These are phyloP conservation scores for Cassiopea andromeda DNA, from an alignment of 30 jellyfish, hydroid and myxozoan genomes.

Conservation along the genomic window DNA sequence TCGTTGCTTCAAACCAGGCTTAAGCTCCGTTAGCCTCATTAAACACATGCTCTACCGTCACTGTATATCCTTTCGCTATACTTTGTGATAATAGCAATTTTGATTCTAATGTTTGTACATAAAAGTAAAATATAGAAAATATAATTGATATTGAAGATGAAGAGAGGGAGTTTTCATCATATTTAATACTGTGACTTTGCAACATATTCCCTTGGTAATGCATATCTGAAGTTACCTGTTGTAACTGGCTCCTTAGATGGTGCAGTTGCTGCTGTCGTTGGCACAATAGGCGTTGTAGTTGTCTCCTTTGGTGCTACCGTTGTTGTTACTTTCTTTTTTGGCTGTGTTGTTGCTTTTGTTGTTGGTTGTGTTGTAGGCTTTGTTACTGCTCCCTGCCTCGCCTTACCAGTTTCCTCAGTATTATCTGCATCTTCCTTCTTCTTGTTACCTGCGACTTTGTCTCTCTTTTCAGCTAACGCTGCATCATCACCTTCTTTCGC, in stretches of 20 bases:
- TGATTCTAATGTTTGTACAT: no score
- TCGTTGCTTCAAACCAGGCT: no score
- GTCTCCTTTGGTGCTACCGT: neutral
- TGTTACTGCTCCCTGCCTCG: constrained; percentile 23
- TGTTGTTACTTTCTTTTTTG: constrained; percentile 14
- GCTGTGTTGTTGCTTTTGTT: neutral
- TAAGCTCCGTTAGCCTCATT: no score
- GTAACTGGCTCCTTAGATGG: constrained; percentile 63
- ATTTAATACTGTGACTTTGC: neutral
- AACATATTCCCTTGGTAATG: neutral
- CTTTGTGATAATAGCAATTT: no score
- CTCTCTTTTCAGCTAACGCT: constrained; percentile 59
- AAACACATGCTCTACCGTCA: no score
- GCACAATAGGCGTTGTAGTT: constrained; percentile 3
- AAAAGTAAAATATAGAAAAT: no score
- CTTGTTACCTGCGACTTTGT: constrained; percentile 46
- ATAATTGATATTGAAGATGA: no score
- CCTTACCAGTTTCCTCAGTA: constrained; percentile 25
- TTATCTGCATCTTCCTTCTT: constrained; percentile 42
- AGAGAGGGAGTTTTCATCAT: no score
- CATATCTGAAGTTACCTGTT: constrained; percentile 22
- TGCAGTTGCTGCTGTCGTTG: constrained; percentile 55
- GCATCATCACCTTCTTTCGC: constrained; percentile 87
- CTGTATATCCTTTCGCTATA: no score
- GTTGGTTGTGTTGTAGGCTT: neutral